These are phyloP conservation scores for Epicauta chinensis DNA, from an alignment of 1,140 invertebrate species.

Conservation along the genomic window DNA sequence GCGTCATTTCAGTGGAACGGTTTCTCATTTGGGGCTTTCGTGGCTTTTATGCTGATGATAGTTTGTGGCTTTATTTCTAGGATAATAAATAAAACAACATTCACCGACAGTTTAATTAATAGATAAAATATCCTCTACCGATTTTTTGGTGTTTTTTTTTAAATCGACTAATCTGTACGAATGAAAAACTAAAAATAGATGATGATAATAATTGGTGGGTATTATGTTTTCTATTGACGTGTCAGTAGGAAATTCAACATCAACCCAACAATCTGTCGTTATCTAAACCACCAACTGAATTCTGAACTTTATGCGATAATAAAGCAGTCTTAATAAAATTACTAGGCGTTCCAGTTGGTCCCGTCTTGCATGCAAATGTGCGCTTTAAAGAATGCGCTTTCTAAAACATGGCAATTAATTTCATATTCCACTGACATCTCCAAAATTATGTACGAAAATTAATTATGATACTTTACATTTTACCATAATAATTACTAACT, in stretches of 20 bases:
- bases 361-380: constrained; percentile 23
- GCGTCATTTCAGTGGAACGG: no score
- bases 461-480: constrained; percentile 20
- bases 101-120: no score
- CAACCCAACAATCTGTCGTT: constrained; percentile 10
- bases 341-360: constrained; percentile 12
- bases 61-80: no score
- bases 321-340: constrained; percentile 24
- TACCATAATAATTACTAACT: constrained; percentile 18
- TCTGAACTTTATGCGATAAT: constrained; percentile 19
- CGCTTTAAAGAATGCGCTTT: constrained; percentile 17
- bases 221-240: not conserved
- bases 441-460: constrained; percentile 22
- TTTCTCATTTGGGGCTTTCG: no score
- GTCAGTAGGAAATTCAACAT: constrained; percentile 14
- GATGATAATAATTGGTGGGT: not conserved
- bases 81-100: no score
- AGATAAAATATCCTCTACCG: no score
- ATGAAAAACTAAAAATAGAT: not conserved
- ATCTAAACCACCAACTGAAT: constrained; percentile 12
- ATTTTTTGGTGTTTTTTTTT: no score
- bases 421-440: constrained; percentile 20
- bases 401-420: constrained; percentile 21
- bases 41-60: no score
- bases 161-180: not conserved